Evolutionary conservation across 2,113 vertebrate genomes (phyloP), one percentile per base, ranked within the genome.

Genomic region (Panthera tigris): DNA sequence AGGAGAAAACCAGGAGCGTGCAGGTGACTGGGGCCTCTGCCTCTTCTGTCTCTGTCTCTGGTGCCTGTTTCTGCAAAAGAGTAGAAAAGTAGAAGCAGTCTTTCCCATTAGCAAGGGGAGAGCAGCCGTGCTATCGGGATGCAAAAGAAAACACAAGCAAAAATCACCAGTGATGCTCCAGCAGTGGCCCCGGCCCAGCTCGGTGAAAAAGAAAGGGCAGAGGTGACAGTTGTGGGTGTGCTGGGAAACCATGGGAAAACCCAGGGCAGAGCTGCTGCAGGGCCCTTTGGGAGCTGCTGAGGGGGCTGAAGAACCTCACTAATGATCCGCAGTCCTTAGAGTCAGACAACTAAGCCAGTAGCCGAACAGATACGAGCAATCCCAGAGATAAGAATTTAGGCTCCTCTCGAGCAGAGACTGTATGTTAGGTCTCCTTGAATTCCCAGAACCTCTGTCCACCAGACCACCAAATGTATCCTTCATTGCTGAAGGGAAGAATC

Each of bases 371-470:
- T 65, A 84, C 18, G 61, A 57, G 13, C 74, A 68, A 80, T 36
- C 27, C 39, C 41, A 23, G 48, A 81, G 50, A 39, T 74, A 91
- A 95, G 63, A 91, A 94, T 81, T 92, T 95, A 89, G 87, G 68
- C 41, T 95, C 10, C 57, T 48, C 4, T 15, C 31, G 48, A 83
- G 82, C 81, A 69, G 18, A 81, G 48, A 71, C 68, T 31, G 18
- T 80, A 33, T 50, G 39, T 91, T 91, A 2, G 7, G 52, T 79
- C 29, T 61, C 23, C 27, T 57, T 19, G n/a, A 95, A 92, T 90
- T 95, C 41, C 55, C 69, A 69, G 65, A 92, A 11, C 14, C 66
- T 41, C 11, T 69, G 61, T 31, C 41, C 0, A 0, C 39, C 13
- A 6, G 41, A 7, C 27, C 55, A 10, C 36, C n/a, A 23, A 73